Evolutionary conservation across 2,888 invertebrate genomes (phyloP), one percentile per base, ranked within the genome.

Genomic region (Drosophila macrospina): DNA sequence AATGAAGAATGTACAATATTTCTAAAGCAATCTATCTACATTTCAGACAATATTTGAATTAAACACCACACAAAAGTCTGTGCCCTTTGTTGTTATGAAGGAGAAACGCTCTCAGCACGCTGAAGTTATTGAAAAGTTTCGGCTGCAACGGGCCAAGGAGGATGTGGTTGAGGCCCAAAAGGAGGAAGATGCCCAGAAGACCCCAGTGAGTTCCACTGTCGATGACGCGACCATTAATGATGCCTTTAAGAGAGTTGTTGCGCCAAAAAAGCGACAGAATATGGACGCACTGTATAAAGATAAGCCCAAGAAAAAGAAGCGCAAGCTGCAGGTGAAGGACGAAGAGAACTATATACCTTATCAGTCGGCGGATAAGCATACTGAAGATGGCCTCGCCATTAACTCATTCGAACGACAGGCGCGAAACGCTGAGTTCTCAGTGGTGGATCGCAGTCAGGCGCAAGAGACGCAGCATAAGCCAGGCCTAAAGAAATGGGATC

Each of bases 291-390:
- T 94, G 5, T 94, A 94, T 78, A 93, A 93, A 64, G 93, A 93
- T 63, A 95, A 94, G 82, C 69, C 63, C 7, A 86, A 74, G 51
- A 89, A 89, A n/a, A 93, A 93, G 78, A 94, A 92, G 80, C 91
- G 86, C 51, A 93, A 93, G 69, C 59, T 52, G 0, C 84, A 88
- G 50, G 91, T 93, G 41, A 93, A 41, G 93, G 96, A 97, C 65
- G 95, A 95, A 68, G 97, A 98, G 82, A 95, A 97, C 92, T 99
- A 96, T 90, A 95, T 99, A 77, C 96, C 97, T 2, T 98, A 98
- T 91, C 93, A 94, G 66, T 96, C 98, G 0, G 94, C 95, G 37
- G 98, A 98, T 91, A 95, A 95, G 89, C 96, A 97, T 79, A 96
- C 97, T 0, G 98, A 98, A 92, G 92, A 92, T 68, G 92, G 92